phyloP scores from a whole-genome alignment of 92 coral and sea anemone species.

The Diadumene lineata region DNA sequence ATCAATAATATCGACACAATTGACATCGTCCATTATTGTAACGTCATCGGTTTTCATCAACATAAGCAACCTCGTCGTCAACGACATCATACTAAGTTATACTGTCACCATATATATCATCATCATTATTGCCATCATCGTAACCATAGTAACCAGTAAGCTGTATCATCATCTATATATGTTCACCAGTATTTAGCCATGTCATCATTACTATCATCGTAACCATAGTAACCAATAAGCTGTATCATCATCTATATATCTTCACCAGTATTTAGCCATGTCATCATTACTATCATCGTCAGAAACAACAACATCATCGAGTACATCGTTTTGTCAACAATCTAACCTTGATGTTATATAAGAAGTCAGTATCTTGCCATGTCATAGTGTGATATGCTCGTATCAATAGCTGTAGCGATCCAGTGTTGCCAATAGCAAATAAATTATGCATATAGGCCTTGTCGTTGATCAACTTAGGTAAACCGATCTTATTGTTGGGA shows the following conservation, averaged over 20 bases:
- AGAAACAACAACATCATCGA: not conserved
- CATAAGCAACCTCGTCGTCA: not conserved
- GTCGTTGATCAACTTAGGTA: slow-evolving; percentile 81
- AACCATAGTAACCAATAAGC: not conserved
- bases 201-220: slow-evolving; percentile 75
- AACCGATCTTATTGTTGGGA: slow-evolving; percentile 84
- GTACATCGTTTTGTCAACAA: no score
- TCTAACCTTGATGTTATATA: slow-evolving; percentile 71
- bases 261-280: not conserved
- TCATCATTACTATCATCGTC: not conserved
- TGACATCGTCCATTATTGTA: not conserved
- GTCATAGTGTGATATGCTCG: slow-evolving; percentile 65
- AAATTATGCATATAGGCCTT: slow-evolving; percentile 87
- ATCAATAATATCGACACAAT: no score
- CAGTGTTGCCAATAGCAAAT: slow-evolving; percentile 88
- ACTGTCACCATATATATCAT: not conserved
- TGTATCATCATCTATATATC: not conserved
- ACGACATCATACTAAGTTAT: not conserved
- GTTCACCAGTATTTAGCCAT: not conserved
- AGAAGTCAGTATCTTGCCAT: slow-evolving; percentile 88
- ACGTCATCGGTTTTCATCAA: not conserved
- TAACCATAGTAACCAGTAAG: not conserved
- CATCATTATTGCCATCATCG: not conserved
- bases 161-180: not conserved
- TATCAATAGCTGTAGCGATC: slow-evolving; percentile 66